phyloP scores from a whole-genome alignment of 2,113 vertebrate species.

The Daboia siamensis region DNA sequence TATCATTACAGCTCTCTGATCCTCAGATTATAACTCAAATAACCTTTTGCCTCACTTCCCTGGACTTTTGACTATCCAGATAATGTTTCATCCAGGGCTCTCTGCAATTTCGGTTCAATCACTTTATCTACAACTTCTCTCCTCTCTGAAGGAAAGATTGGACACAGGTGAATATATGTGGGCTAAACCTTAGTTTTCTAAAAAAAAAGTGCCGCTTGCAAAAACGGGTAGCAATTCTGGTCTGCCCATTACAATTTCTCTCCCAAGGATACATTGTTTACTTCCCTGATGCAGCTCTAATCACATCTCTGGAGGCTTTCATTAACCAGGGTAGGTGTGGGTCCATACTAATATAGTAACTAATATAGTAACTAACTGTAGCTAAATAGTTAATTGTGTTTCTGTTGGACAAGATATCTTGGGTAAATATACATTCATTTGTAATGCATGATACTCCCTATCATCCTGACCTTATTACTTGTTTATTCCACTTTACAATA shows the following conservation, averaged over 20 bases:
- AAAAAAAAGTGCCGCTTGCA: neutral
- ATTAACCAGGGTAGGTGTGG: neutral
- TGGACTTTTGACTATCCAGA: neutral
- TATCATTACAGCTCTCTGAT: neutral
- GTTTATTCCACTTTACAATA: slow-evolving; percentile 61
- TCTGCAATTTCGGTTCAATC: neutral
- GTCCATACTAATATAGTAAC: too few relatives aligned
- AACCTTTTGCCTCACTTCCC: neutral
- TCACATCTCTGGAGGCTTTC: neutral
- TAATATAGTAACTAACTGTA: slow-evolving; percentile 54
- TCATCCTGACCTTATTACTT: slow-evolving; percentile 42
- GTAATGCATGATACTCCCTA: slow-evolving; percentile 31
- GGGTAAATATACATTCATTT: slow-evolving; percentile 64
- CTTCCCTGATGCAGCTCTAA: neutral
- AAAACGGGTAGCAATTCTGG: neutral
- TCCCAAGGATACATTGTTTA: neutral
- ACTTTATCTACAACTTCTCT: neutral
- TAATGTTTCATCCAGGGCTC: neutral
- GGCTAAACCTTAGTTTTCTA: neutral
- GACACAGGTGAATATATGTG: neutral
- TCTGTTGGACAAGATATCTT: slow-evolving; percentile 53
- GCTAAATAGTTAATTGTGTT: slow-evolving; percentile 58
- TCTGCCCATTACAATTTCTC: neutral
- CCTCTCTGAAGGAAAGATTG: neutral
- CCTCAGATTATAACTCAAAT: neutral